Conservation (phyloP, 2,888 invertebrate species). For the Pachydiplax longipennis region DNA sequence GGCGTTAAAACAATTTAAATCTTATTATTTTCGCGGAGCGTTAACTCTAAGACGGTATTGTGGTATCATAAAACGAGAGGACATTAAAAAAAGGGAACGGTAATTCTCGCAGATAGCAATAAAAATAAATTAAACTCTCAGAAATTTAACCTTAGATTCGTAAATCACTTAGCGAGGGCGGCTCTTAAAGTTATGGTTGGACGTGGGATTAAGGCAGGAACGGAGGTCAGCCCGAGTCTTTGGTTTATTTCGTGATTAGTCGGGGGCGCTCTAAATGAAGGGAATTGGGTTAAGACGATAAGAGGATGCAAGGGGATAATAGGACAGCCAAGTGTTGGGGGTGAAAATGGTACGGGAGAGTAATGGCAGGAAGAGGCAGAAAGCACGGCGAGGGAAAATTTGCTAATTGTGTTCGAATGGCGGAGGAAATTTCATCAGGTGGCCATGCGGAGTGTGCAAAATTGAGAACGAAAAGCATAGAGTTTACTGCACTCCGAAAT, state of each 20-base stretch:
- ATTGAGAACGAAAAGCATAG: not conserved
- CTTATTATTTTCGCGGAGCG: too few species aligned
- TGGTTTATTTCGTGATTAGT: slow-evolving; percentile 20
- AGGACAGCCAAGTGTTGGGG: not conserved
- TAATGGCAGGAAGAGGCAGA: not conserved
- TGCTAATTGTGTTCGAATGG: not conserved
- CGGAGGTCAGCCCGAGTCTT: not conserved
- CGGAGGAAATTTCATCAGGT: not conserved
- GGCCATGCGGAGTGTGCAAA: not conserved
- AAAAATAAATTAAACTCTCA: not conserved
- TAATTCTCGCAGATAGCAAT: not conserved
- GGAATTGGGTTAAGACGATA: slow-evolving; percentile 36
- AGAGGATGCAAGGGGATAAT: not conserved
- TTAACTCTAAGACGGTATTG: too few species aligned
- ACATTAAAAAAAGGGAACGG: too few species aligned
- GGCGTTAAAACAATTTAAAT: too few species aligned
- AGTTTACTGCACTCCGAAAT: not conserved
- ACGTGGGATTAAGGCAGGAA: not conserved
- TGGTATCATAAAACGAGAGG: too few species aligned
- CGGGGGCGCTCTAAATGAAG: slow-evolving; percentile 7
- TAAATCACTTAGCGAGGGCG: not conserved
- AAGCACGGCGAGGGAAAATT: not conserved
- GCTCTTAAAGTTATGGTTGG: not conserved
- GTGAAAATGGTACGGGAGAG: not conserved
- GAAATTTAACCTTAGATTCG: not conserved